A percentile compares a stretch with the other conserved stretches of the same genome.
Evolutionary conservation across 2,888 invertebrate genomes (phyloP).

Genomic region (Lycaena phlaeas): DNA sequence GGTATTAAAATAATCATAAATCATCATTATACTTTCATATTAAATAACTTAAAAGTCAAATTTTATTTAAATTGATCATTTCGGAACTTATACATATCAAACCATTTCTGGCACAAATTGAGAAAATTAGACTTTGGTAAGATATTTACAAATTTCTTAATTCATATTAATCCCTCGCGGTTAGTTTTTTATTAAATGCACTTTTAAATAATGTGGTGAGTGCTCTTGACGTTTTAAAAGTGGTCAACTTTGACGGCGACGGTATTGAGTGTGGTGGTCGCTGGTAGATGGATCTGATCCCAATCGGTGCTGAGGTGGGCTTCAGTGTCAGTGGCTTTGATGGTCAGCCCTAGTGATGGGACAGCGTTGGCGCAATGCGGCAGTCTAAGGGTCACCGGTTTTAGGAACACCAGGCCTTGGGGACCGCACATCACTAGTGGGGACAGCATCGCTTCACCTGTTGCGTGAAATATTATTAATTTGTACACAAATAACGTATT

Average conservation of each 20-base stretch:
- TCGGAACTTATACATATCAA: too few species aligned
- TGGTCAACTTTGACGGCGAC: constrained; percentile 94
- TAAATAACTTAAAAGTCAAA: too few species aligned
- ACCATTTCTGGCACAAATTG: too few species aligned
- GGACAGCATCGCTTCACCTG: constrained; percentile 95
- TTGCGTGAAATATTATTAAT: constrained; percentile 14
- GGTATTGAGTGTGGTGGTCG: constrained; percentile 87
- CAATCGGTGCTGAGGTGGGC: constrained; percentile 88
- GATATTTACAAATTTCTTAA: not conserved
- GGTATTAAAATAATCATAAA: too few species aligned
- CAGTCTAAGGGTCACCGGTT: constrained; percentile 91
- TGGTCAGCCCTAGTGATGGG: constrained; percentile 81
- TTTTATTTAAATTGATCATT: too few species aligned
- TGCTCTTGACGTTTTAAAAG: too few species aligned
- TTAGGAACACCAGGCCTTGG: constrained; percentile 89
- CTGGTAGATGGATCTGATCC: constrained; percentile 88
- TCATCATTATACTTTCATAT: too few species aligned
- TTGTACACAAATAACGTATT: not conserved
- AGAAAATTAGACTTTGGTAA: too few species aligned
- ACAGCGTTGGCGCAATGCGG: constrained; percentile 89
- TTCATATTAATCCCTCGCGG: too few species aligned
- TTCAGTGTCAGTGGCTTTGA: constrained; percentile 87
- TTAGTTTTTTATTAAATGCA: too few species aligned
- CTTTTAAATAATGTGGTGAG: too few species aligned
- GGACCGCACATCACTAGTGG: constrained; percentile 98